Base-by-base conservation (phyloP, 2,797 vertebrate species). In the Catharus ustulatus region DNA sequence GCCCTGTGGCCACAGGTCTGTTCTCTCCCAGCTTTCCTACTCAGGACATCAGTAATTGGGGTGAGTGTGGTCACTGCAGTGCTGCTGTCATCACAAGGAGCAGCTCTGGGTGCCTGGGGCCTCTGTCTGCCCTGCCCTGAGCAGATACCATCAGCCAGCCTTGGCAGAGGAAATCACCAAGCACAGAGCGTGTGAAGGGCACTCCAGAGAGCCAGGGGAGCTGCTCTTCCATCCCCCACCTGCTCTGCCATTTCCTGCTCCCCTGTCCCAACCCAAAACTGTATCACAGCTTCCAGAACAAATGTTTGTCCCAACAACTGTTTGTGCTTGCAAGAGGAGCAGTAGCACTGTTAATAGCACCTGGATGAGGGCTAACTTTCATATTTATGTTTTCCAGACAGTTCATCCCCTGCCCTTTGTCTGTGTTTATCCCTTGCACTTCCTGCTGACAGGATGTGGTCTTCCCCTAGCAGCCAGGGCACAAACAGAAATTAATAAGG, bases 361-460 rank as follows among this genome's bases (percentile, higher is more conserved):
- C 57, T 82, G 90, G 45, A 71, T 74, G 61, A 82, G 48, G 38
- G 32, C 76, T 85, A 75, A 80, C 66, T 71, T 88, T 49, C 13
- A 3, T 81, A 76, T 93, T 84, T 88, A 74, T 81, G 32, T 90
- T 91, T 93, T 73, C 79, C 86, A 85, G 90, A 42, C 86, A 69
- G 30, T 46, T 92, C 20, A 13, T 87, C 90, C 92, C 61, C 34
- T 96, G 79, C 69, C 67, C 87, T 94, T 94, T 95, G 52, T 42
- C 63, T 34, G 38, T 91, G 85, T 95, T 96, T 96, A 93, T 94
- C 78, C 42, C 75, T 73, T 29, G 45, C 26, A 18, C 36, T 87
- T 92, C 75, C 92, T 92, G 84, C 75, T 89, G 79, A 89, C 89
- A 91, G 94, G 84, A 96, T 94, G 91, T 93, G 89, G 82, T 89